Evolutionary conservation across 37 sponge, comb jelly and placozoan genomes (phyloP), one percentile per base, ranked within the genome.

Genomic region (Lycopodina hypogea): DNA sequence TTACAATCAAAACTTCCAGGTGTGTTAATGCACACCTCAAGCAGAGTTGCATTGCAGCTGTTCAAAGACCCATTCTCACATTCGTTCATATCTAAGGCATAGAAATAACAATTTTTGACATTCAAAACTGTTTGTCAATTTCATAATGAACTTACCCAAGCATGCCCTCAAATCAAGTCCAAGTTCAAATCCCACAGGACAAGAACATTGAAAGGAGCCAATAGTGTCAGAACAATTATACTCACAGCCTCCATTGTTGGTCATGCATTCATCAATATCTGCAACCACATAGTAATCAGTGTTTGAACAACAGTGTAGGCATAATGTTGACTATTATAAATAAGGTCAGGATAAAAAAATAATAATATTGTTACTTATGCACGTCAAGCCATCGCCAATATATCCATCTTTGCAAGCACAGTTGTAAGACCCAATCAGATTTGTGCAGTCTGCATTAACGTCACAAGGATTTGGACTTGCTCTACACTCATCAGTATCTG

Each of bases 221-320:
- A 45, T 57, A 22, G 76, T 83, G 67, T 83, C 75, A 17, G 11
- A 24, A 45, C 83, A 83, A 74, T 74, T 74, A 21, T 3, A 0
- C 45, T 57, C 59, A 76, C 76, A 76, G 6, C 55, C 11, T 22
- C 81, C 76, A 76, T 78, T 85, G 32, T 78, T 53, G 14, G 8
- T 21, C 8, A 11, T 23, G 69, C 80, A 86, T 68, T 86, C 86
- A 79, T 79, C 24, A 38, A 79, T 73, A 67, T 86, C 86, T 79
- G 33, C 1, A 80, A 2, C 36, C 3, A 63, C 38, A 26, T 8
- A 65, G 3, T 11, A 18, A 39, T 18, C 42, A 48, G 28, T 42
- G 6, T 45, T 9, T 45, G 48, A 45, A 45, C 48, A 45, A 4
- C 9, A 12, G 8, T 45, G 48, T 4, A 9, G 48, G 48, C 8